A percentile compares a stretch with the other conserved stretches of the same genome.
Evolutionary conservation across 2,113 vertebrate species (phyloP).

Genomic region (Notothenia rossii): DNA sequence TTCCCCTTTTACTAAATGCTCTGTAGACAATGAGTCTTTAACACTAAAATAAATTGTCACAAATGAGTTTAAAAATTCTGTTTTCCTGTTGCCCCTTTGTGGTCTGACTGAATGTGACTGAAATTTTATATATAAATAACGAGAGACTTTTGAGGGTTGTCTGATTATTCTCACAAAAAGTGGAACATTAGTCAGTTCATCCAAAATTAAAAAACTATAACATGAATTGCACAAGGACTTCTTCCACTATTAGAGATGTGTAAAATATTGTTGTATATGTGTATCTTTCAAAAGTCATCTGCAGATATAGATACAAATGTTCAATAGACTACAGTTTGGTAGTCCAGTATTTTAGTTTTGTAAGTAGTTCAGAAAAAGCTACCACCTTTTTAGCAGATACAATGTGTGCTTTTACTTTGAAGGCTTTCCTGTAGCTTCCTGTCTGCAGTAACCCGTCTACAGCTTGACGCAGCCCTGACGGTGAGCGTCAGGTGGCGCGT

Average conservation of each 20-base stretch:
- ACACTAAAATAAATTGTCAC: too few relatives aligned
- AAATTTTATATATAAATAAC: too few relatives aligned
- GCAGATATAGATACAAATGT: neutral
- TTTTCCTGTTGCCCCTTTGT: too few relatives aligned
- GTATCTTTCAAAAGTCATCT: neutral
- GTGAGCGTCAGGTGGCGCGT: conserved; percentile 73
- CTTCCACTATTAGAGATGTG: neutral
- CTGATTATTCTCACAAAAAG: too few relatives aligned
- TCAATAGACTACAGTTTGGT: neutral
- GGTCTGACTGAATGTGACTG: too few relatives aligned
- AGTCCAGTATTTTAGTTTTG: neutral
- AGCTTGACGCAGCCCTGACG: conserved; percentile 13
- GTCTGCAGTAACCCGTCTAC: accelerated
- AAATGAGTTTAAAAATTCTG: too few relatives aligned
- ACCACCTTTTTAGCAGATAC: accelerated
- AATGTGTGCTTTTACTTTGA: conserved; percentile 51
- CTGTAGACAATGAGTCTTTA: too few relatives aligned
- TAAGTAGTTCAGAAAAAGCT: neutral
- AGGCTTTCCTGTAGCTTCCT: neutral
- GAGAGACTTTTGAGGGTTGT: too few relatives aligned
- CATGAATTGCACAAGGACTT: neutral
- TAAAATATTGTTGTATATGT: neutral
- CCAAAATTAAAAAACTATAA: too few relatives aligned
- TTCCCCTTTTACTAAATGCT: too few relatives aligned
- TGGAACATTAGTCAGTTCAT: too few relatives aligned